A percentile compares a stretch with the other conserved stretches of the same genome.
Conservation (phyloP, 2,113 vertebrate genomes). For the Centropristis striata region DNA sequence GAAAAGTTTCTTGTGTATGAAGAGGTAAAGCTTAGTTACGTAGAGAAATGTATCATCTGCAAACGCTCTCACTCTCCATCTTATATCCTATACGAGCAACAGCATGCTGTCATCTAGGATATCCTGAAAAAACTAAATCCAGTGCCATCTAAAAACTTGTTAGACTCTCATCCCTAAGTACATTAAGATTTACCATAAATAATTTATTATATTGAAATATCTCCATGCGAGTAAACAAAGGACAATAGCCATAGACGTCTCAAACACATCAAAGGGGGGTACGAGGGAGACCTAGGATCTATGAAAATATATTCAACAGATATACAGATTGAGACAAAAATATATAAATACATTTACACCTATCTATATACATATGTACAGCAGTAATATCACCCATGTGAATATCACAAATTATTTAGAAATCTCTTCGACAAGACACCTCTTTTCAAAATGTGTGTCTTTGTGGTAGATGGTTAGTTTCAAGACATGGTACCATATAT, state of each 20-base stretch:
- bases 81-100: slow-evolving; percentile 53
- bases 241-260: slow-evolving; percentile 54
- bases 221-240: slow-evolving; percentile 81
- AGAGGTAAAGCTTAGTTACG: slow-evolving; percentile 55
- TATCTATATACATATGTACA: slow-evolving; percentile 83
- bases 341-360: slow-evolving; percentile 83
- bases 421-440: slow-evolving; percentile 69
- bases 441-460: slow-evolving; percentile 54
- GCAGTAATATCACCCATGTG: slow-evolving; percentile 78
- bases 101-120: slow-evolving; percentile 75
- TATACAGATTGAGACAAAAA: slow-evolving; percentile 83
- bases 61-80: slow-evolving; percentile 49
- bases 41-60: slow-evolving; percentile 55
- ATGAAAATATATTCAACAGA: slow-evolving; percentile 86
- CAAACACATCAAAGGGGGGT: slow-evolving; percentile 62
- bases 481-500: slow-evolving; percentile 20
- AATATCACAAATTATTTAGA: slow-evolving; percentile 83
- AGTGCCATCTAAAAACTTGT: slow-evolving; percentile 69
- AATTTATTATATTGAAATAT: slow-evolving; percentile 77
- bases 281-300: slow-evolving; percentile 75
- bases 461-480: slow-evolving; percentile 56
- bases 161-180: slow-evolving; percentile 57
- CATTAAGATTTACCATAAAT: slow-evolving; percentile 74
- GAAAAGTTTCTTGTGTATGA: slow-evolving; percentile 62
- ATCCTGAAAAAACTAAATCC: slow-evolving; percentile 72